Base-by-base conservation (phyloP, 2,888 invertebrate genomes). In the Nemapogon koenigi region DNA sequence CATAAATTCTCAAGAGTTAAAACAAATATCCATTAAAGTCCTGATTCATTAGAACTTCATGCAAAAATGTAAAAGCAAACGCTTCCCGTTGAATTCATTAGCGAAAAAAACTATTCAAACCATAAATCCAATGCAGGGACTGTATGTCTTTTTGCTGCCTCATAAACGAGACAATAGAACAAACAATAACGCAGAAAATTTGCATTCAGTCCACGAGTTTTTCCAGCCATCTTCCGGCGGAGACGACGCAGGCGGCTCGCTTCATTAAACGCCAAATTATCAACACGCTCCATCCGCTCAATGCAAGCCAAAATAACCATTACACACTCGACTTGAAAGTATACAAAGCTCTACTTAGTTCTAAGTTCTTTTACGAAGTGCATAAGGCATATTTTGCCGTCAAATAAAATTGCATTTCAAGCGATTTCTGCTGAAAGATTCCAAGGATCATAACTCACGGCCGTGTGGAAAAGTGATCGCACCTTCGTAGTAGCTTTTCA, bases 221-320 rank as follows among this genome's bases (percentile, higher is more conserved):
- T 72, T 70, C 65, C 57, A 62, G 40, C 65, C 61, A 57, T 65
- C 65, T 66, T 69, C 65, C 66, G 59, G 51, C 57, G 59, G 62
- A 65, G 68, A 67, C 63, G 62, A 59, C 57, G 55, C 59, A 61
- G 60, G 58, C 53, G 55, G 57, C 58, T 60, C 59, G 71, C 68
- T 76, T 76, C 76, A 76, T 78, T 76, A 73, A 75, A 62, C 67
- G 51, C 54, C 62, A 71, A 75, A 78, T 76, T 73, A 75, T 73
- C 70, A 66, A 62, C 66, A 64, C 57, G 50, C 62, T 62, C 61
- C 55, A 59, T 55, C 53, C 52, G 47, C 44, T 51, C 54, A 51
- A 58, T 55, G 51, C 71, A 71, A 59, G 58, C 59, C 44, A 68
- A 72, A 68, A 62, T 64, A 62, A 63, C 58, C 69, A 58, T 62